These are phyloP conservation scores for Columbina picui DNA, from an alignment of 2,113 vertebrate genomes.

Conservation along the genomic window DNA sequence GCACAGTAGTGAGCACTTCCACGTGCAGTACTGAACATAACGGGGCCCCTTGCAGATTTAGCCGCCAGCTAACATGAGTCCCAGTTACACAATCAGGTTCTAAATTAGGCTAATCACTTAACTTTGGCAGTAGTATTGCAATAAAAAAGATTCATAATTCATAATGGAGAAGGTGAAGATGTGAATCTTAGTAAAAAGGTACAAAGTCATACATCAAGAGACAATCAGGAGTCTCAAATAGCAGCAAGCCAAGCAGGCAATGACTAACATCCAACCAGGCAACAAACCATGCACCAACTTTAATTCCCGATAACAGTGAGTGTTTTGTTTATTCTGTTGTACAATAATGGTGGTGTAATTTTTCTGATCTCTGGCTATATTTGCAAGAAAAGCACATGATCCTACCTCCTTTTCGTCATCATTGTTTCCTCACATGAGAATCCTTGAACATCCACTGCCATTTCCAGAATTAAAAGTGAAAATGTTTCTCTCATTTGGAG, in stretches of 20 bases:
- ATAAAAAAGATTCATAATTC: neutral
- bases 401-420: constrained; percentile 54
- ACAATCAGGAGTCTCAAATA: neutral
- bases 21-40: neutral
- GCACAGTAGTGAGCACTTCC: neutral
- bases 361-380: neutral
- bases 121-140: constrained; percentile 21
- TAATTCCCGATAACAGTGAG: neutral
- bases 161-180: neutral
- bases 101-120: constrained; percentile 15
- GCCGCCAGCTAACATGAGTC: neutral
- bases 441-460: constrained; percentile 42
- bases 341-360: neutral
- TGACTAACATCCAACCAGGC: neutral
- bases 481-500: constrained; percentile 29
- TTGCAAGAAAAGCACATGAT: constrained; percentile 38
- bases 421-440: constrained; percentile 35
- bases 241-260: neutral
- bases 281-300: neutral
- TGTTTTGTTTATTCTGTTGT: neutral
- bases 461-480: constrained; percentile 51
- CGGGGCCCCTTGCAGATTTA: neutral
- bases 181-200: neutral
- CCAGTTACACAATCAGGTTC: neutral
- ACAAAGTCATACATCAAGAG: neutral